A percentile compares a stretch with the other conserved stretches of the same genome.
These are phyloP conservation scores for Chaetops frenatus DNA, from an alignment of 2,113 vertebrate genomes.

Conservation along the genomic window DNA sequence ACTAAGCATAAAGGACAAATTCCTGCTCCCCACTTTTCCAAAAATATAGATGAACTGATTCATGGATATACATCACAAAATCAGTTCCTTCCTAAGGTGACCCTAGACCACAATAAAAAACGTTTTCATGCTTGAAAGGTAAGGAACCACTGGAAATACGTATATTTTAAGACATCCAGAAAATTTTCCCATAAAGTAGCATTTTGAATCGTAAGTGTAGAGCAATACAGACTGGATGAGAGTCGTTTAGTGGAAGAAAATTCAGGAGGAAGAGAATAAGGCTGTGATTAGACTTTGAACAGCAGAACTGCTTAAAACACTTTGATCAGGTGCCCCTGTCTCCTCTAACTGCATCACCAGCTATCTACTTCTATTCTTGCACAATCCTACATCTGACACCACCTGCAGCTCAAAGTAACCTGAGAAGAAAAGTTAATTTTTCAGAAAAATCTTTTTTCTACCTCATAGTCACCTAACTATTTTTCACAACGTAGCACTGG, in stretches of 20 bases:
- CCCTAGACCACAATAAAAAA: not conserved
- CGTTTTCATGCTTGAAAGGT: not conserved
- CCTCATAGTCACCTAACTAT: not conserved
- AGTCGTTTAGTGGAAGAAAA: not conserved
- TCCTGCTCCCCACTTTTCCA: not conserved
- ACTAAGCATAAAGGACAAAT: not conserved
- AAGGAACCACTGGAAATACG: not conserved
- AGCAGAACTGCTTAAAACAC: not conserved
- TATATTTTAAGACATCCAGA: not conserved
- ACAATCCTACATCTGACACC: not conserved
- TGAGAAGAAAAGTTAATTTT: not conserved
- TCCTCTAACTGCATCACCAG: not conserved
- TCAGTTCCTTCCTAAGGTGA: not conserved
- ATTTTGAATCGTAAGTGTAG: not conserved
- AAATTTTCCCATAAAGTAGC: not conserved
- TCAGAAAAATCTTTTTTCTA: not conserved
- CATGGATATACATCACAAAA: not conserved
- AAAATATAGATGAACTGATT: not conserved
- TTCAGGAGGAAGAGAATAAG: not conserved
- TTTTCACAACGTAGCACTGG: not conserved
- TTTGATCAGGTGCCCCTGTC: not conserved
- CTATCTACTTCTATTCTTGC: not conserved
- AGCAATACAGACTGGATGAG: not conserved
- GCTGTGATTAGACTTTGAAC: not conserved
- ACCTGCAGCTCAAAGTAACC: not conserved